Conservation (phyloP, 1,140 invertebrate species). For the Frieseomelitta varia region DNA sequence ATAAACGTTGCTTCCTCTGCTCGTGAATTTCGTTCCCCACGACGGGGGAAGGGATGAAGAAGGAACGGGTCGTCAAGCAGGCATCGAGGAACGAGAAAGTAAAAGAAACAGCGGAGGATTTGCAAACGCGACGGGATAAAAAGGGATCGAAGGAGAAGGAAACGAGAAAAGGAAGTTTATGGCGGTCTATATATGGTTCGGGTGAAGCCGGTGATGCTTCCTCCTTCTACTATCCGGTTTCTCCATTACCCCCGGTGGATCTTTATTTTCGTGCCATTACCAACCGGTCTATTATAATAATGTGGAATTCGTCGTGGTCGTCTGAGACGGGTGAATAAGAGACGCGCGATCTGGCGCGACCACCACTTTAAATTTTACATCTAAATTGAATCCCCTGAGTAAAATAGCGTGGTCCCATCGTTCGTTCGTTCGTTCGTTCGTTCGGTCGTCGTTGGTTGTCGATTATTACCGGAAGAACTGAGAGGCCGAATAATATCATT, state of each 20-base stretch:
- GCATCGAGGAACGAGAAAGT: background rate
- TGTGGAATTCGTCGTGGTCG: conserved; percentile 54
- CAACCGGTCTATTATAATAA: conserved; percentile 65
- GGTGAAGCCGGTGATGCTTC: background rate
- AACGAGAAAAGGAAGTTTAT: conserved; percentile 18
- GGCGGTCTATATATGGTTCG: conserved; percentile 4
- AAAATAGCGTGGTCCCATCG: conserved; percentile 36
- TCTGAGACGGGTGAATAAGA: conserved; percentile 13
- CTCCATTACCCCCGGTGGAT: conserved; percentile 46
- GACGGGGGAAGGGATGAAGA: background rate
- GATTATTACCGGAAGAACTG: conserved; percentile 66
- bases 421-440: background rate
- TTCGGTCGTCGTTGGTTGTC: conserved; percentile 46
- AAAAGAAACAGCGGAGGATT: conserved; percentile 37
- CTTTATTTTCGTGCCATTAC: conserved; percentile 68
- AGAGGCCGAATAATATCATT: conserved; percentile 72
- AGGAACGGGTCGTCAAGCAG: background rate
- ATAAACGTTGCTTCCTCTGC: background rate
- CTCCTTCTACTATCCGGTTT: conserved; percentile 19
- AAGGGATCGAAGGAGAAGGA: background rate
- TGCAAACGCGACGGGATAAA: conserved; percentile 11
- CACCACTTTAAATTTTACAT: conserved; percentile 71
- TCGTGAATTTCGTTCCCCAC: background rate
- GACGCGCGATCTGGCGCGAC: conserved; percentile 14
- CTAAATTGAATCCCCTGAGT: conserved; percentile 75